Evolutionary conservation across 1,140 invertebrate species (phyloP), one percentile per base, ranked within the genome.

Genomic region (Atta colombica): DNA sequence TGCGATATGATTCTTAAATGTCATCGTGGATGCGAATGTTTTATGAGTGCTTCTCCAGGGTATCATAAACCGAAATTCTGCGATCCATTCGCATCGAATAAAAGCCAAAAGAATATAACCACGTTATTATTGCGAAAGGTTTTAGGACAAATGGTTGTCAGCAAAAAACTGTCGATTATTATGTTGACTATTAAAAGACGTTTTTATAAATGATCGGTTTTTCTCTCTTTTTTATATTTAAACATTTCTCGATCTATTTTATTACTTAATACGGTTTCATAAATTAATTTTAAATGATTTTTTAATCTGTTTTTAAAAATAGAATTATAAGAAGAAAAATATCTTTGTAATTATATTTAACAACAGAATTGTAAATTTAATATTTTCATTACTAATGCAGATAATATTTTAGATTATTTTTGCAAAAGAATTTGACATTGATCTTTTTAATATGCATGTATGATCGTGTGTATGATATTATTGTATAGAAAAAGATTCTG

Each of bases 1-100:
- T 4, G 18, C 14, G 39, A 1, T 53, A 53, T 51, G 39, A 65
- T 77, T 31, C 45, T 63, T 77, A 77, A 65, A 77, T 60, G n/a
- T 85, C 81, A 65, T 3, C 0, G 45, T 55, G 5, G n/a, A 21
- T 28, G 21, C n/a, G 60, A 85, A 85, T 85, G 16, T 85, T 85
- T 85, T 77, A 85, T 85, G 58, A 77, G 6, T 4, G n/a, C 6
- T 66, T 71, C 60, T 75, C 45, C 8, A 80, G 25, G 35, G 12
- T 18, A 10, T 69, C 55, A 25, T 86, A 77, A 89, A 80, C 74
- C 31, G 45, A 89, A 85, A 88, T 89, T 88, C 35, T 60, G 51
- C 45, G 28, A 81, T 77, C 45, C 7, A 49, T 72, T 0, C 18
- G 12, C 12, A 21, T 3, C 18, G 18, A 35, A 82, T 72, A 28